phyloP scores from a whole-genome alignment of 2,113 vertebrate species.

The Sardina pilchardus region DNA sequence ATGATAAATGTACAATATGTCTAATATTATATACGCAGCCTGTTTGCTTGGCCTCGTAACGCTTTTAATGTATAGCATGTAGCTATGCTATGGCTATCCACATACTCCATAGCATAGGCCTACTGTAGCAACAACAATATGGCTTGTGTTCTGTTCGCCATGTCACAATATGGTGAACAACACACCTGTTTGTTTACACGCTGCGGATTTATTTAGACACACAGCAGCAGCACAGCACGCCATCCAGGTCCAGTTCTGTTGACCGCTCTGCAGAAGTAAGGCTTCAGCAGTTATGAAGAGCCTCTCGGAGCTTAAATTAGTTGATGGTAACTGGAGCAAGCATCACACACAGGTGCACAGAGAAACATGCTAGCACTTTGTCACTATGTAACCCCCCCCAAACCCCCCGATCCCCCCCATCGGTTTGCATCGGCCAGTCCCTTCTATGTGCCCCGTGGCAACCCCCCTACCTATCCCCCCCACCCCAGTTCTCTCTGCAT shows the following conservation, averaged over 20 bases:
- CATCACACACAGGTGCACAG: slow-evolving; percentile 10
- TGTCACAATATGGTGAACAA: background rate
- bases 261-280: background rate
- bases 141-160: background rate
- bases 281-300: background rate
- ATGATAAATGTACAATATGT: background rate
- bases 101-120: background rate
- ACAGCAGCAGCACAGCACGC: background rate
- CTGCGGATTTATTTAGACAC: background rate
- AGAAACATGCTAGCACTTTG: background rate
- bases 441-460: background rate
- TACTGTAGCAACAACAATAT: too few species aligned
- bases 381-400: background rate
- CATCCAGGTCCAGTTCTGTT: background rate
- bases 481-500: background rate
- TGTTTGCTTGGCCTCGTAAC: background rate
- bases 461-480: background rate
- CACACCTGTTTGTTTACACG: background rate
- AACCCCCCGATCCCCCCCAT: background rate
- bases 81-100: background rate
- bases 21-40: background rate
- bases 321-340: slow-evolving; percentile 11
- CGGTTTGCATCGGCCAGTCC: background rate
- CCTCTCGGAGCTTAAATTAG: slow-evolving; percentile 8
- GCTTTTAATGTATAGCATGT: background rate